Base-by-base conservation (phyloP, 2,797 vertebrate genomes). In the Menidia menidia region DNA sequence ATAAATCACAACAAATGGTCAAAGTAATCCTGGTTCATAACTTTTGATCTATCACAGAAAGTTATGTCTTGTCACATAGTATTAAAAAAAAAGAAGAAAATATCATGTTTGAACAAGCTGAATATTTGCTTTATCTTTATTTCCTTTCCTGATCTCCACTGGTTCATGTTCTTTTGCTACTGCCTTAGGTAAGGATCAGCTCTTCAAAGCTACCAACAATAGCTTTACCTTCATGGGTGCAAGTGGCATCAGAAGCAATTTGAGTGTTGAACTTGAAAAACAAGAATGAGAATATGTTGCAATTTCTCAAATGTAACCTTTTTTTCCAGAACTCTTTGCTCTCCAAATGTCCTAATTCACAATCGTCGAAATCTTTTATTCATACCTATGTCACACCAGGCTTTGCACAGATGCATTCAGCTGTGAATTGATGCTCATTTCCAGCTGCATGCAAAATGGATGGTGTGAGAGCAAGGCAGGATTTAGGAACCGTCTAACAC, bases 371-470 rank as follows among this genome's bases (percentile, higher is more conserved):
- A 3, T 33, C 4, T 60, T 73, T 73, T 44, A 74, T 48, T 67
- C 45, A 47, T 68, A 39, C 65, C 47, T 53, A 31, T 56, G 52
- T 52, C 66, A 65, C 54, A 44, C 10, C 16, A 44, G 55, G 14
- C 32, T 12, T 75, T 39, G 41, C 47, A 48, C 35, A 6, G 52
- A 77, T 16, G 69, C 77, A 61, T 77, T 82, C 59, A 66, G 59
- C 80, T 59, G 30, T 57, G 64, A 81, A 83, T 83, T 69, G 64
- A 31, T 70, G 80, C 55, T 75, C 47, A 72, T 80, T 87, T 81
- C 81, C 75, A 74, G 71, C 73, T 61, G 63, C 67, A 68, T 79
- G 68, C 77, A 85, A 87, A 87, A 89, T 77, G 77, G 82, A 88
- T 56, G 71, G 74, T 74, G 75, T 81, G 76, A 83, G 54, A 84